phyloP scores from a whole-genome alignment of 2,797 vertebrate species.

The Scyliorhinus canicula region DNA sequence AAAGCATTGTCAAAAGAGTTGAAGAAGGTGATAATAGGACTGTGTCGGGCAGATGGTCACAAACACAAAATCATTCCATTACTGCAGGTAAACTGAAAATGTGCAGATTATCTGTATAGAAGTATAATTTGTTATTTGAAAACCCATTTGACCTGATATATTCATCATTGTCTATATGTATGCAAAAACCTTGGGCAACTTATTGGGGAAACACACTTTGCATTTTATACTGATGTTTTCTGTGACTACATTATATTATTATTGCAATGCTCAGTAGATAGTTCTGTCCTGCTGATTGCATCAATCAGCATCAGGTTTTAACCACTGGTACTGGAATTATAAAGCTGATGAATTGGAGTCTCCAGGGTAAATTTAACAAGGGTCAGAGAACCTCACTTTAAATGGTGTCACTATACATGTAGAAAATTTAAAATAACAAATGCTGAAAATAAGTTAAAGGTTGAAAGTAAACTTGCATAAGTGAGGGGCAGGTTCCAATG shows the following conservation, averaged over 20 bases:
- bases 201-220: background rate
- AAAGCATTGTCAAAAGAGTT: too few species aligned
- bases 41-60: too few species aligned
- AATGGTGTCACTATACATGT: background rate
- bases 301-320: background rate
- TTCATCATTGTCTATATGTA: too few species aligned
- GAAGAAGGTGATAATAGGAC: too few species aligned
- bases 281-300: background rate
- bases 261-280: background rate
- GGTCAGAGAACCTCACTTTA: background rate
- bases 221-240: background rate
- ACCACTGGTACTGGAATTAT: background rate
- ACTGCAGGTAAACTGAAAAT: too few species aligned
- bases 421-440: background rate
- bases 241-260: background rate
- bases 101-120: too few species aligned
- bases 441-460: background rate
- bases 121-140: background rate
- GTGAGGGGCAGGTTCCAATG: background rate
- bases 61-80: too few species aligned
- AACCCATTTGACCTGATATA: background rate
- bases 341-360: background rate
- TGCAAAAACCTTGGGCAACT: background rate
- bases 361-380: background rate
- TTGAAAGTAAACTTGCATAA: background rate